Percentiles rank a stretch among this genome's conserved stretches.
Conservation (phyloP, 2,113 vertebrate species). For the Pan paniscus region DNA sequence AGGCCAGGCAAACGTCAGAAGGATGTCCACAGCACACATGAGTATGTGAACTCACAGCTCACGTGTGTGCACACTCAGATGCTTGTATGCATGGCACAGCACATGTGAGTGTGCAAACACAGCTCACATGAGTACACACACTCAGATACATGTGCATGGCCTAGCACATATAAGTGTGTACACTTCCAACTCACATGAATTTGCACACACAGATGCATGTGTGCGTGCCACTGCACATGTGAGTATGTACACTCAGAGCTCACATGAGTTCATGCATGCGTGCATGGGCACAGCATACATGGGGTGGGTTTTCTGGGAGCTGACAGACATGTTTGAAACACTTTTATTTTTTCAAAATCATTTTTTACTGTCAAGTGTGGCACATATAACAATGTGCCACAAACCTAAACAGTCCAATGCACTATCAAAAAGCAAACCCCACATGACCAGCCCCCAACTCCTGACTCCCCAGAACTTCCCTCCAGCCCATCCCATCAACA, state of each 20-base stretch:
- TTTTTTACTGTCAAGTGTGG: background rate
- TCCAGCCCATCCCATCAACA: background rate
- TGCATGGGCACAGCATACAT: background rate
- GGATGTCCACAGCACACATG: background rate
- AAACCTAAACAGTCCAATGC: background rate
- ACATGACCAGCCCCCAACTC: background rate
- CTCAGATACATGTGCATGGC: too few species aligned
- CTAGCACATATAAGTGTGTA: too few species aligned
- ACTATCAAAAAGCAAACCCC: background rate
- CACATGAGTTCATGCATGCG: background rate
- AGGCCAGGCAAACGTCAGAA: background rate
- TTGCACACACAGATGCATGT: too few species aligned
- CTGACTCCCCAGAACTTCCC: background rate
- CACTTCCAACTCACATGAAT: too few species aligned
- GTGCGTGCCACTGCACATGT: fast-evolving
- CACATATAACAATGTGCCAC: background rate
- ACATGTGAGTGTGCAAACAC: too few species aligned
- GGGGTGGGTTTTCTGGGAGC: background rate
- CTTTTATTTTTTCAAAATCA: background rate
- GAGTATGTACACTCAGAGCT: too few species aligned
- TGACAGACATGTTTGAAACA: background rate
- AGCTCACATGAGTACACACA: too few species aligned
- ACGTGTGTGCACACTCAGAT: too few species aligned
- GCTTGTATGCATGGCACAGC: too few species aligned
- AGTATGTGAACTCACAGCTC: too few species aligned